Evolutionary conservation across 2,888 invertebrate genomes (phyloP).

Genomic region (Tricholauxania praeusta): DNA sequence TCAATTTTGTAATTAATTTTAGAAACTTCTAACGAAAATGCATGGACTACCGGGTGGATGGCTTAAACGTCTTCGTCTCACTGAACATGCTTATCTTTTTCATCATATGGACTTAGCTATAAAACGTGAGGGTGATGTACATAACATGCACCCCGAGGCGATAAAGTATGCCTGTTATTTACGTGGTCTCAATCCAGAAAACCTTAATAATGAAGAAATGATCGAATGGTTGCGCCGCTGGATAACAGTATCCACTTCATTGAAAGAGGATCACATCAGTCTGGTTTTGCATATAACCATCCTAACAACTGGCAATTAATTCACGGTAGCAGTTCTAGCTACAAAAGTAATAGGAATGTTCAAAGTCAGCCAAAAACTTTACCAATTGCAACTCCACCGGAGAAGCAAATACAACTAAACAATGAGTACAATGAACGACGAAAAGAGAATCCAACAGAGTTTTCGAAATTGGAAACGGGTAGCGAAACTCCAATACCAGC

Average conservation of each 20-base stretch:
- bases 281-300: constrained; percentile 83
- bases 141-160: constrained; percentile 74
- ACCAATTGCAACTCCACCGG: background rate
- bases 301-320: constrained; percentile 79
- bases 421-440: background rate
- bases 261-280: constrained; percentile 76
- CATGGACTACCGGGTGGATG: constrained; percentile 76
- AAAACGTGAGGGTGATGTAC: constrained; percentile 80
- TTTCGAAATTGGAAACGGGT: background rate
- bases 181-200: constrained; percentile 84
- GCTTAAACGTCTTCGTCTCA: constrained; percentile 74
- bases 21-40: constrained; percentile 80
- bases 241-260: constrained; percentile 75
- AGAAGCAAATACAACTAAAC: background rate
- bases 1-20: constrained; percentile 41
- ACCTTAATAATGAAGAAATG: constrained; percentile 79
- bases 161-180: constrained; percentile 74
- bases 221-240: constrained; percentile 80
- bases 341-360: constrained; percentile 14
- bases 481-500: background rate
- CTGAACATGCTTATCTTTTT: constrained; percentile 78
- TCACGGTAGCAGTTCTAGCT: constrained; percentile 48
- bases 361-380: background rate
- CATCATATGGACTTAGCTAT: constrained; percentile 86
- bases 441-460: background rate